Evolutionary conservation across 2,888 invertebrate genomes (phyloP).

Genomic region (Eledona agricola): DNA sequence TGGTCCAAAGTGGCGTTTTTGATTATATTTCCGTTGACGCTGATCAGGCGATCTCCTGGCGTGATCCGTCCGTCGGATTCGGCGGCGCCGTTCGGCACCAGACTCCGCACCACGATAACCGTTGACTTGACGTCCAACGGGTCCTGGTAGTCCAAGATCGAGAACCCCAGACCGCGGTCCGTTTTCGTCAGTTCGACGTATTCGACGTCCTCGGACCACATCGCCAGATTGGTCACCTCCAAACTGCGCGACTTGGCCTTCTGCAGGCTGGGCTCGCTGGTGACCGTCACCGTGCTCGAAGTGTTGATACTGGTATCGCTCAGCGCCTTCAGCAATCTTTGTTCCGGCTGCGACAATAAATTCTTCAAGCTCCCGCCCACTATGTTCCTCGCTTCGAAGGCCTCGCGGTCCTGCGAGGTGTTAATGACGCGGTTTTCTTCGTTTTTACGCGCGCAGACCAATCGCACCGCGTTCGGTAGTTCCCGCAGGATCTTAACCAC

Average conservation of each 20-base stretch:
- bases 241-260: slow-evolving; percentile 87
- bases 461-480: slow-evolving; percentile 86
- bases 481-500: slow-evolving; percentile 96
- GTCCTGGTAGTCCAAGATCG: slow-evolving; percentile 97
- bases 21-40: slow-evolving; percentile 90
- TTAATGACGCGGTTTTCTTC: slow-evolving; percentile 75
- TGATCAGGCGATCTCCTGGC: slow-evolving; percentile 88
- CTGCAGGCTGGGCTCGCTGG: slow-evolving; percentile 71
- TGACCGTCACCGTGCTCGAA: slow-evolving; percentile 83
- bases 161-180: slow-evolving; percentile 97
- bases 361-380: slow-evolving; percentile 89
- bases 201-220: slow-evolving; percentile 96
- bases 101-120: slow-evolving; percentile 95
- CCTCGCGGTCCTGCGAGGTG: slow-evolving; percentile 77
- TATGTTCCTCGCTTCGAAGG: slow-evolving; percentile 82
- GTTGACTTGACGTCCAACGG: slow-evolving; percentile 94
- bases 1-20: slow-evolving; percentile 93
- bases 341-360: slow-evolving; percentile 66
- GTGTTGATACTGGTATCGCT: slow-evolving; percentile 93
- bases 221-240: slow-evolving; percentile 94
- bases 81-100: slow-evolving; percentile 98
- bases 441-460: slow-evolving; percentile 85
- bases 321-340: slow-evolving; percentile 84
- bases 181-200: slow-evolving; percentile 92
- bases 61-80: slow-evolving; percentile 93